Evolutionary conservation across 1,140 invertebrate genomes (phyloP), one percentile per base, ranked within the genome.

Genomic region (Drosophila busckii): DNA sequence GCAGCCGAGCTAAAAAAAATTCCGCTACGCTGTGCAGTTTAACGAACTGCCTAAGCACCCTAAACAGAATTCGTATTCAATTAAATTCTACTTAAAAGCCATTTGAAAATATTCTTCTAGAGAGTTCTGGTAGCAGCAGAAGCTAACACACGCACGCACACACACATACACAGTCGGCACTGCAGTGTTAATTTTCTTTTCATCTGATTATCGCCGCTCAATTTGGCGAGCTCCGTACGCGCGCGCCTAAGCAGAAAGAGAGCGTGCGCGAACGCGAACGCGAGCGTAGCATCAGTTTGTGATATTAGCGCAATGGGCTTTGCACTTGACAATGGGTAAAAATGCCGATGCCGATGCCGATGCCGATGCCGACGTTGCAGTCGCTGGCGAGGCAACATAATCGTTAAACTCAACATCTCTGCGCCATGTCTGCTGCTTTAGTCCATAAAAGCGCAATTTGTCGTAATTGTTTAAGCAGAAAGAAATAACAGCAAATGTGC

Each of bases 401-500:
- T 20, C 12, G 37, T 22, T 19, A 22, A n/a, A 15, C 20, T 7
- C 12, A 25, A 13, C 37, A 12, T 22, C 7, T 31, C 20, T 7
- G 7, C 34, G 17, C 40, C 34, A 12, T 7, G 31, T 7, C 12
- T 41, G 15, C 23, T 5, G 4, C 10, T 38, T 35, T 32, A 66
- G 73, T 82, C 80, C 73, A 84, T 84, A 84, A 84, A 84, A 67
- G 75, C 73, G 82, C 80, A 84, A 84, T 84, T 84, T 84, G 80
- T 84, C 80, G 80, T 84, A 84, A 84, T 84, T 84, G 80, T 84
- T 84, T 84, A 84, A 80, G 82, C 80, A 85, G 80, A 84, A 84
- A 85, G 75, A 67, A 78, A 62, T 66, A 76, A 73, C 65, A 69
- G 55, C 69, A 52, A 70, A 54, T 56, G 40, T 53, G 45, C 48